phyloP scores from a whole-genome alignment of 2,888 invertebrate genomes.

The Leptarthrus brevirostris region DNA sequence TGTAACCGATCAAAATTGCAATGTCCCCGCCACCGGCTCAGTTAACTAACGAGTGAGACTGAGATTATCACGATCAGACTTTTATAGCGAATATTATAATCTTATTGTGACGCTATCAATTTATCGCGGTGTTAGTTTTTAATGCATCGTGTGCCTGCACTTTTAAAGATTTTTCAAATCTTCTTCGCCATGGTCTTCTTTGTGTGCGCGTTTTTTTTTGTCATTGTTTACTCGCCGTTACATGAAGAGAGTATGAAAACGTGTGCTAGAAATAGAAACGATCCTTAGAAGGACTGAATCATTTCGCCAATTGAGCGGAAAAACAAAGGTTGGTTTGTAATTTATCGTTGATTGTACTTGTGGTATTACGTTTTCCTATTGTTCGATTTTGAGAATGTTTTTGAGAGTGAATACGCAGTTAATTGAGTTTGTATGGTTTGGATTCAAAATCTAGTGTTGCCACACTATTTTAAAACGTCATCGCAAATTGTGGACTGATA shows the following conservation, averaged over 20 bases:
- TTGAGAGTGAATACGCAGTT: too few species aligned
- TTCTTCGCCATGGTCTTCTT: background rate
- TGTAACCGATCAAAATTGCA: slow-evolving; percentile 33
- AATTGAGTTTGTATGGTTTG: too few species aligned
- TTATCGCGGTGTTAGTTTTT: slow-evolving; percentile 13
- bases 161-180: slow-evolving; percentile 35
- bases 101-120: slow-evolving; percentile 24
- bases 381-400: too few species aligned
- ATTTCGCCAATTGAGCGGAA: slow-evolving; percentile 9
- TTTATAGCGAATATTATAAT: slow-evolving; percentile 27
- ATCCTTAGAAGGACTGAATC: slow-evolving; percentile 49
- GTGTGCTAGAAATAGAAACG: slow-evolving; percentile 47
- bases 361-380: too few species aligned
- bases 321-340: background rate
- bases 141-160: slow-evolving; percentile 29
- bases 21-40: slow-evolving; percentile 36
- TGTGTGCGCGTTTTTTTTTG: slow-evolving; percentile 18
- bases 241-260: slow-evolving; percentile 12
- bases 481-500: too few species aligned
- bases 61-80: slow-evolving; percentile 14
- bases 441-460: too few species aligned
- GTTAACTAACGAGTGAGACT: slow-evolving; percentile 45
- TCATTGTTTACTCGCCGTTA: slow-evolving; percentile 32
- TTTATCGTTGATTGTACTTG: too few species aligned
- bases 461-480: too few species aligned